A percentile compares a stretch with the other conserved stretches of the same genome.
These are phyloP conservation scores for Ectobius pallidus DNA, from an alignment of 2,888 invertebrate species.

Conservation along the genomic window DNA sequence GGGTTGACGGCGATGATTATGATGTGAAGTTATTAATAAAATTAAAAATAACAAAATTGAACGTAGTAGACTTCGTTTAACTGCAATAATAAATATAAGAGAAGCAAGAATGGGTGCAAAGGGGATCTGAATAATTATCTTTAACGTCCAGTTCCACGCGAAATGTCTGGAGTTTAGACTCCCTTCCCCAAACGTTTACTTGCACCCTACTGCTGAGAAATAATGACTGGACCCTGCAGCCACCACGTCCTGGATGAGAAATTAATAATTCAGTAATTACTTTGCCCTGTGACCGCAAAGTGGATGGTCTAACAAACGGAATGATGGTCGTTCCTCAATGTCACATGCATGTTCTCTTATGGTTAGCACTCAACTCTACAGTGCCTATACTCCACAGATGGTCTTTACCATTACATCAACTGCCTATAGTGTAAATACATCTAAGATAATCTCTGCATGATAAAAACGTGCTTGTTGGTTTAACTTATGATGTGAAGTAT, in stretches of 20 bases:
- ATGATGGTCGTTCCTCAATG: conserved; percentile 34
- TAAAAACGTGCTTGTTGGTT: too few relatives aligned
- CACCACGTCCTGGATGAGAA: conserved; percentile 38
- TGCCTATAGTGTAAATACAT: too few relatives aligned
- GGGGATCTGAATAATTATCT: too few relatives aligned
- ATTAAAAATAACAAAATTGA: too few relatives aligned
- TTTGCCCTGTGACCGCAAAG: conserved; percentile 40
- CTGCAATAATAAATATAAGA: too few relatives aligned
- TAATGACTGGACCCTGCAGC: conserved; percentile 30
- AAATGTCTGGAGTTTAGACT: neutral
- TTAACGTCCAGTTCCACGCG: too few relatives aligned
- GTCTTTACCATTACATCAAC: neutral
- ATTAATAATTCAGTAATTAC: conserved; percentile 43
- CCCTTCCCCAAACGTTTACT: neutral
- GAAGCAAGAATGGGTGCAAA: too few relatives aligned
- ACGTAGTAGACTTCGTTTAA: too few relatives aligned
- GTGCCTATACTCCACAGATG: conserved; percentile 9
- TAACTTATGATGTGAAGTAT: too few relatives aligned
- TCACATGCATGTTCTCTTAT: conserved; percentile 30
- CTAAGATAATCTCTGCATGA: too few relatives aligned
- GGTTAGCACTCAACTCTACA: neutral
- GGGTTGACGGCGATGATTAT: too few relatives aligned
- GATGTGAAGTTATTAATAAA: too few relatives aligned
- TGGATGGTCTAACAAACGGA: conserved; percentile 35
- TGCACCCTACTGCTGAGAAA: conserved; percentile 7